phyloP scores from a whole-genome alignment of 2,797 vertebrate genomes.

The Phataginus tetradactyla region DNA sequence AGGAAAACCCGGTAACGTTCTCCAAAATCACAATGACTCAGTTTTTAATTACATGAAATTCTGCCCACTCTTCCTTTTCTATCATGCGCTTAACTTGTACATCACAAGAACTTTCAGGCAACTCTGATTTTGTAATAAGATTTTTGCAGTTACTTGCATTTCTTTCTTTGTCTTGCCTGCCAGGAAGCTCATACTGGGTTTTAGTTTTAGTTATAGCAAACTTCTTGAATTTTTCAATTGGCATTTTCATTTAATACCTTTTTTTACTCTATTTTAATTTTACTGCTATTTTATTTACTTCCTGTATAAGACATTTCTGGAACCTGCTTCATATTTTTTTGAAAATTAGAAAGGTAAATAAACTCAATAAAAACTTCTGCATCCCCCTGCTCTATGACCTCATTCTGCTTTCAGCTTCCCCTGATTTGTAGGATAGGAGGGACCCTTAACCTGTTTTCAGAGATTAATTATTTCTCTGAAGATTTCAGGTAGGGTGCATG shows the following conservation, averaged over 20 bases:
- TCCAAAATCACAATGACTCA: slow-evolving; percentile 19
- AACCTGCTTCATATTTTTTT: not conserved
- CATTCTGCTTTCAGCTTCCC: not conserved
- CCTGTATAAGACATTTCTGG: not conserved
- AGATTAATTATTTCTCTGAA: slow-evolving; percentile 25
- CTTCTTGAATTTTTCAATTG: not conserved
- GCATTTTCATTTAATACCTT: not conserved
- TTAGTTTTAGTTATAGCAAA: not conserved
- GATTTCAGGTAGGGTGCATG: not conserved
- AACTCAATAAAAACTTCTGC: not conserved
- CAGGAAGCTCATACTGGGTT: slow-evolving; percentile 7
- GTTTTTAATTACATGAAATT: slow-evolving; percentile 23
- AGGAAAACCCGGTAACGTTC: slow-evolving; percentile 28
- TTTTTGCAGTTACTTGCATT: slow-evolving; percentile 10
- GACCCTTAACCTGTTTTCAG: slow-evolving; percentile 27
- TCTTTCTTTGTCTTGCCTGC: slow-evolving; percentile 27
- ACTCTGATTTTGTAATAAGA: slow-evolving; percentile 10
- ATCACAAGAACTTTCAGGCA: not conserved
- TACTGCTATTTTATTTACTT: not conserved
- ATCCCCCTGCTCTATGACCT: not conserved
- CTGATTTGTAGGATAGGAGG: not conserved
- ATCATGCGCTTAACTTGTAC: not conserved
- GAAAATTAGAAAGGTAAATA: not conserved
- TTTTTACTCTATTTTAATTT: not conserved
- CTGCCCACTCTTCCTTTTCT: not conserved